phyloP scores from a whole-genome alignment of 2,797 vertebrate genomes.

The Carduelis carduelis region DNA sequence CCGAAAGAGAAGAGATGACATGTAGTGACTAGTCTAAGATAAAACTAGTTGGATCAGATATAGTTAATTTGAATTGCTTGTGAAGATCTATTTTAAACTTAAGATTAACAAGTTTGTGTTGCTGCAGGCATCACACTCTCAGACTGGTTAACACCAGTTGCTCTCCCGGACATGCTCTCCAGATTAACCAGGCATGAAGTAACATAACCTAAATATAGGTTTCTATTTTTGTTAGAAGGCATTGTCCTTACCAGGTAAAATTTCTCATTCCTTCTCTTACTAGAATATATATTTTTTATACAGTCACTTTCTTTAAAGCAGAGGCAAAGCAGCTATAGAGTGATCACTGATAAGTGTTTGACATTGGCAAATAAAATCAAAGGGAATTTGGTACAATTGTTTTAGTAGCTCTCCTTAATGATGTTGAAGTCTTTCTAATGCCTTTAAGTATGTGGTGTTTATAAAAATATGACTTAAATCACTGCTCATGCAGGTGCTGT shows the following conservation, averaged over 20 bases:
- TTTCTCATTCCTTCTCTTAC: not conserved
- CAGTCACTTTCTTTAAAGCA: not conserved
- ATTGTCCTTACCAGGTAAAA: constrained; percentile 44
- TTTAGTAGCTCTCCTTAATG: not conserved
- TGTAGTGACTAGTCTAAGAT: not conserved
- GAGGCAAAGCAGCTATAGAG: not conserved
- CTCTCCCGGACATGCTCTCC: constrained; percentile 45
- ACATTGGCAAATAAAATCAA: not conserved
- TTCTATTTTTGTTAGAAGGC: constrained; percentile 53
- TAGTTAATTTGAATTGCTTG: constrained; percentile 37
- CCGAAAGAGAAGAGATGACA: not conserved
- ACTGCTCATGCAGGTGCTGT: not conserved
- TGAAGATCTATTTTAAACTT: constrained; percentile 68
- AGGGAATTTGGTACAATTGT: not conserved
- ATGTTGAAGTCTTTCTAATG: not conserved
- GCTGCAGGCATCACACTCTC: constrained; percentile 42
- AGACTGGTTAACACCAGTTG: constrained; percentile 67
- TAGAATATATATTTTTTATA: not conserved
- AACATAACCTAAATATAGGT: constrained; percentile 56
- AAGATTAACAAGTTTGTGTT: constrained; percentile 57
- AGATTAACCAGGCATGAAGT: constrained; percentile 61
- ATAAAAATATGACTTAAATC: not conserved
- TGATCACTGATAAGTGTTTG: not conserved
- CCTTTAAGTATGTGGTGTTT: not conserved
- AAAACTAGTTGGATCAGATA: constrained; percentile 23